These are phyloP conservation scores for Malurus melanocephalus DNA, from an alignment of 2,113 vertebrate genomes.

Conservation along the genomic window DNA sequence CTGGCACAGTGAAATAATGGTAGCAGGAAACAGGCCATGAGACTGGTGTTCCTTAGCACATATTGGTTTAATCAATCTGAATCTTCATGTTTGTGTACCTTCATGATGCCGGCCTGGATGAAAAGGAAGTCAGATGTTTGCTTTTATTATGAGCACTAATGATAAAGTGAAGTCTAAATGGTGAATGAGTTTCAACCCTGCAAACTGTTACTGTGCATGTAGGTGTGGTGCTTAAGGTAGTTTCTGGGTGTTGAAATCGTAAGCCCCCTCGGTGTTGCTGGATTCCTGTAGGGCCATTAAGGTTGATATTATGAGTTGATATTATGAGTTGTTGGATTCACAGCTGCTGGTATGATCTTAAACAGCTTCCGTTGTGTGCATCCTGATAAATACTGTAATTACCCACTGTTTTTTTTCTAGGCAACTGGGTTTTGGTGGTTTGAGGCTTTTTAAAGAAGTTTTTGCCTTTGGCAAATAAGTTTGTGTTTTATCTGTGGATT, in stretches of 20 bases:
- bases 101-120: too few relatives aligned
- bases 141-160: neutral
- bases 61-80: neutral
- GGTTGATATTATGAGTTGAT: neutral
- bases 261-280: neutral
- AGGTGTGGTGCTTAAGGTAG: neutral
- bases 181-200: neutral
- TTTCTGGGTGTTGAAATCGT: neutral
- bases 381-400: neutral
- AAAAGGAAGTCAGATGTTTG: neutral
- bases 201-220: neutral
- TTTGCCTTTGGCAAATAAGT: neutral
- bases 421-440: neutral
- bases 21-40: neutral
- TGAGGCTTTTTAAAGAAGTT: neutral
- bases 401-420: neutral
- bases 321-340: neutral
- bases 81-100: neutral
- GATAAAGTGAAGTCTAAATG: neutral
- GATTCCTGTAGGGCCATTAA: neutral
- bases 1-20: neutral
- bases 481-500: neutral
- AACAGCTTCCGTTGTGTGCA: neutral
- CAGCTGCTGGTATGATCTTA: neutral
- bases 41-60: neutral